Evolutionary conservation across 2,797 vertebrate genomes (phyloP), one percentile per base, ranked within the genome.

Genomic region (Cirrhinus mrigala): DNA sequence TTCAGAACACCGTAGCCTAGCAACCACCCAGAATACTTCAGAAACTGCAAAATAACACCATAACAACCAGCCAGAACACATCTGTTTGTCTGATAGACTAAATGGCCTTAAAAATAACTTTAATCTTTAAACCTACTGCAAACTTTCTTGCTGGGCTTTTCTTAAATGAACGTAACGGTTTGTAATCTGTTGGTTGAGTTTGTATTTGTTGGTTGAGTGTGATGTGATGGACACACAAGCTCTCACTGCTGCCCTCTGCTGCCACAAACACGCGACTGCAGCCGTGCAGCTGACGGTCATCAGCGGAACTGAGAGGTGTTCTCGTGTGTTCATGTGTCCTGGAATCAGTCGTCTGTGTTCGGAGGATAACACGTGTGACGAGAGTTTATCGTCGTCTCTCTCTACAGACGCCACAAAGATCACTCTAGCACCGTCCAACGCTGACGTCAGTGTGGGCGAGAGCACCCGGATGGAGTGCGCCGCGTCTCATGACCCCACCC

Each of bases 381-480:
- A 40, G 14, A 75, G 58, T 20, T 92, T 60, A 83, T 56, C 7
- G 7, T 44, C 9, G 88, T 88, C 9, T 85, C 83, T 89, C 89
- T 90, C 56, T 27, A 15, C 92, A 99, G 98, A 98, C 77, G 96
- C 97, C 85, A 99, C 98, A 37, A 97, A 96, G 90, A 99, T 99
- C 93, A 98, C 96, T 29, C 90, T 98, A 93, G 95, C 97, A 11
- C 98, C 98, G 0, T 89, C 96, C 81, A 97, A 97, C 2, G 94
- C 96, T 9, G 97, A 99, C 18, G 94, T 99, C 85, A 98, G 95
- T 3, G 96, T 96, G 80, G 97, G 98, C 14, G 96, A 98, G 90
- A 95, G 95, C 16, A 91, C 95, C 77, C 92, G 91, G 71, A 97
- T 99, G 97, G 97, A 98, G 74, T 99, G 98, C 9, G 95, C 93